Evolutionary conservation across 2,888 invertebrate genomes (phyloP).

Genomic region (Gari tellinella): DNA sequence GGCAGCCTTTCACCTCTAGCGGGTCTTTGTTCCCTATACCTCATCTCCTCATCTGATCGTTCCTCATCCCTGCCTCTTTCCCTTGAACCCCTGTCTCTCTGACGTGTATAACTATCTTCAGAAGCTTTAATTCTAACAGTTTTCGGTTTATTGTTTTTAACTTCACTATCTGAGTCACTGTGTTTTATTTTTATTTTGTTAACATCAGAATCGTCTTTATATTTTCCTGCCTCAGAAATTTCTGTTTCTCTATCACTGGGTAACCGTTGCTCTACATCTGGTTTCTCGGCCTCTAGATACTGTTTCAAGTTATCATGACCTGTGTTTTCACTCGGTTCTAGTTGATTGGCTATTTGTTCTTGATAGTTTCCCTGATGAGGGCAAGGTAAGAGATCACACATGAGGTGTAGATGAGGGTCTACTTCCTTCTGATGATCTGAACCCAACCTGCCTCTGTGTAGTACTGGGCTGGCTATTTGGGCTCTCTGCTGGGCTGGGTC

Average conservation of each 20-base stretch:
- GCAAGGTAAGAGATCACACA: constrained; percentile 74
- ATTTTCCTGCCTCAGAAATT: not conserved
- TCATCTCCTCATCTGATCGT: not conserved
- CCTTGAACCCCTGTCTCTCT: not conserved
- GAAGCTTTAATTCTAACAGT: constrained; percentile 1
- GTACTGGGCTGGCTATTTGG: constrained; percentile 66
- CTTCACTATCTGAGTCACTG: not conserved
- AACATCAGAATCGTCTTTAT: constrained; percentile 5
- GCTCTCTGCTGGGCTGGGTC: not conserved
- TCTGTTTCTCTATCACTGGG: not conserved
- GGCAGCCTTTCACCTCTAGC: constrained; percentile 17
- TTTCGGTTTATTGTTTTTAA: not conserved
- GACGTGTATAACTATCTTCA: not conserved
- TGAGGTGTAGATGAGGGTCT: constrained; percentile 72
- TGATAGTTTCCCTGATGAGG: constrained; percentile 46
- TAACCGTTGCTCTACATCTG: constrained; percentile 41
- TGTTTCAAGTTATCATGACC: constrained; percentile 54
- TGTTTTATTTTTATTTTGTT: not conserved
- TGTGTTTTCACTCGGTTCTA: not conserved
- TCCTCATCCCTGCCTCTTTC: not conserved
- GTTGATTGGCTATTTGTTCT: not conserved
- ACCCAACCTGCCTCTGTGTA: constrained; percentile 35
- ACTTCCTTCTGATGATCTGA: constrained; percentile 32
- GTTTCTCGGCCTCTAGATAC: constrained; percentile 72
- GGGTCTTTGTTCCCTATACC: not conserved